Conservation (phyloP, 2,113 vertebrate species). For the Setophaga coronata region DNA sequence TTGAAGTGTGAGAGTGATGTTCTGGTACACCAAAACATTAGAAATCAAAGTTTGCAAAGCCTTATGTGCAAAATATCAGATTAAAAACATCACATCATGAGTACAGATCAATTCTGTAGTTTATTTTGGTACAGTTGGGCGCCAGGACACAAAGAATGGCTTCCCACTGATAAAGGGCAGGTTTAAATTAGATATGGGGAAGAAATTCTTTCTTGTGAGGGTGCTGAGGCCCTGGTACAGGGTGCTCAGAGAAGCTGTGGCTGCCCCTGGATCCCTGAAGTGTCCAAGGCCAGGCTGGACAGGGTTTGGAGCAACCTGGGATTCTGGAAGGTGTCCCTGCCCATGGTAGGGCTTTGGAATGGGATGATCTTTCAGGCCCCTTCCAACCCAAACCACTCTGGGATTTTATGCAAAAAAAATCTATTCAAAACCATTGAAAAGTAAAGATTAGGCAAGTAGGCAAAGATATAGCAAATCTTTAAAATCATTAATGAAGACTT, state of each 20-base stretch:
- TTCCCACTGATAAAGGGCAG: neutral
- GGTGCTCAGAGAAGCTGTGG: neutral
- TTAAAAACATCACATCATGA: neutral
- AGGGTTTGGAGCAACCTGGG: fast-evolving
- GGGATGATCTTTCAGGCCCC: neutral
- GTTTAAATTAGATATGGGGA: neutral
- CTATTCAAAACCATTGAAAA: neutral
- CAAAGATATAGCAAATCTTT: neutral
- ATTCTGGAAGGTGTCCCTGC: neutral
- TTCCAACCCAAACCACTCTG: neutral
- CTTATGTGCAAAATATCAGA: neutral
- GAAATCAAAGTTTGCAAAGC: neutral
- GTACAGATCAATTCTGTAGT: neutral
- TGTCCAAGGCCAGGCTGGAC: fast-evolving
- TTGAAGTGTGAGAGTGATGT: neutral
- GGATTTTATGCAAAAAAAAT: neutral
- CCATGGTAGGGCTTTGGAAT: neutral
- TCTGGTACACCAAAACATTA: neutral
- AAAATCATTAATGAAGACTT: neutral
- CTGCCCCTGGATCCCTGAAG: neutral
- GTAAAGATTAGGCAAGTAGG: neutral
- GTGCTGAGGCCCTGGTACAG: neutral
- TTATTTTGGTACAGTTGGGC: neutral
- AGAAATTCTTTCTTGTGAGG: neutral
- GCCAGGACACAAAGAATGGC: neutral